These are phyloP conservation scores for Stichodactyla mertensii DNA, from an alignment of 64 coral and sea anemone genomes.

Conservation along the genomic window DNA sequence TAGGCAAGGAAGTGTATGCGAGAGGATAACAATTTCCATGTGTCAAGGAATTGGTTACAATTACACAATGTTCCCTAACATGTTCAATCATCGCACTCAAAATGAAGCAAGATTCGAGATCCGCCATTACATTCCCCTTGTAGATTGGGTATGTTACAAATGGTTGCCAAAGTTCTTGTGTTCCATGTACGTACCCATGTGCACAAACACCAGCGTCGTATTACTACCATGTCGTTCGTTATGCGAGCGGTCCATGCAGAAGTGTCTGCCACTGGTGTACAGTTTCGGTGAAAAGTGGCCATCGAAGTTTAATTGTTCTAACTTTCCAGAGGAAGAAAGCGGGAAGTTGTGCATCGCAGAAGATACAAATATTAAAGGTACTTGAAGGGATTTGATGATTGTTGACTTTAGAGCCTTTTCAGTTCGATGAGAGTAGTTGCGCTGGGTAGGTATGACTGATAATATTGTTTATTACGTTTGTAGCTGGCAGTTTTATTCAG, in stretches of 20 bases:
- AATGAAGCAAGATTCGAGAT: constrained; percentile 19
- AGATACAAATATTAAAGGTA: not conserved
- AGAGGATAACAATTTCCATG: constrained; percentile 38
- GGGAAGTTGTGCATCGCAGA: not conserved
- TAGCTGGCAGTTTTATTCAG: no score
- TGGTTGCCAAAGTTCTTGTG: constrained; percentile 45
- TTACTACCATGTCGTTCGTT: constrained; percentile 33
- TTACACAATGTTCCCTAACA: constrained; percentile 53
- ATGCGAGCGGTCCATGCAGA: constrained; percentile 44
- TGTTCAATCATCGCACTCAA: constrained; percentile 43
- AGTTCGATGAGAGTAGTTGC: no score
- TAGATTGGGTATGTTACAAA: constrained; percentile 38
- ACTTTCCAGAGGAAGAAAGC: constrained; percentile 43
- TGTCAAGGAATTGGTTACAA: constrained; percentile 53
- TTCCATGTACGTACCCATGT: constrained; percentile 48
- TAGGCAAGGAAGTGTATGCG: not conserved
- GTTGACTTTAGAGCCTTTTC: no score
- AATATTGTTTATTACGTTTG: no score
- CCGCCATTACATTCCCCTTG: constrained; percentile 32
- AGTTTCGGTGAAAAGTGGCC: constrained; percentile 79
- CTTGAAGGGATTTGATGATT: no score
- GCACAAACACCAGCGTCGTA: not conserved
- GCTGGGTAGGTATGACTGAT: no score
- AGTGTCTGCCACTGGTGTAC: constrained; percentile 47
- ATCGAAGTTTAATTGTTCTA: constrained; percentile 54